Evolutionary conservation across 2,888 invertebrate genomes (phyloP), one percentile per base, ranked within the genome.

Genomic region (Dicyrtomina minuta): DNA sequence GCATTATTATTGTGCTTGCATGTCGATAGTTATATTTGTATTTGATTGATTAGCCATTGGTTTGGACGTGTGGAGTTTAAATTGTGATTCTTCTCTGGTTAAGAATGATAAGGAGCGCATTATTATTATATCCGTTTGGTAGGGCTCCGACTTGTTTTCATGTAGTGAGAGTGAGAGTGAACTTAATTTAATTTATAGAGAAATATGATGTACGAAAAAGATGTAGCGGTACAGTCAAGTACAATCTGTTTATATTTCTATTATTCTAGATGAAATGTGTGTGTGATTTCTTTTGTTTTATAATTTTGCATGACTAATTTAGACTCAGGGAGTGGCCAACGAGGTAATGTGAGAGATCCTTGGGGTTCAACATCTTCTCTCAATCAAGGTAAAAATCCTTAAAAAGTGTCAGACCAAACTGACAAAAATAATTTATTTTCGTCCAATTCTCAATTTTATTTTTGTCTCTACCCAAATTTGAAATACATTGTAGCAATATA

Each of bases 331-430:
- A 73, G 75, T 72, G 70, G 72, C 59, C 75, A 72, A 58, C 71
- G 70, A 68, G 68, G 74, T 66, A 68, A 64, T 66, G 66, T 62
- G 41, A 72, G 77, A 71, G 77, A 76, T 74, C 77, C 75, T 41
- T 78, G 79, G 74, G 78, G 79, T 43, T 79, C 79, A 39, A 79
- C 78, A 58, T 75, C 77, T 17, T 79, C 79, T 41, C 73, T 79
- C 39, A 78, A 78, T 70, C 78, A 79, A 77, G 79, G 79, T 79
- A 78, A 66, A n/a, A 60, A 61, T 33, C 33, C 33, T 8, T 33
- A 33, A 3, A 33, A 33, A n/a, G n/a, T n/a, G n/a, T 46, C 46
- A 12, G 46, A 46, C 46, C 12, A 46, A 3, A 15, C 55, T 22
- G 55, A 55, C 20, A 49, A 49, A 49, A 49, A 17, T 49, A 17